Conservation (phyloP, 2,113 vertebrate species). For the Bufo gargarizans region DNA sequence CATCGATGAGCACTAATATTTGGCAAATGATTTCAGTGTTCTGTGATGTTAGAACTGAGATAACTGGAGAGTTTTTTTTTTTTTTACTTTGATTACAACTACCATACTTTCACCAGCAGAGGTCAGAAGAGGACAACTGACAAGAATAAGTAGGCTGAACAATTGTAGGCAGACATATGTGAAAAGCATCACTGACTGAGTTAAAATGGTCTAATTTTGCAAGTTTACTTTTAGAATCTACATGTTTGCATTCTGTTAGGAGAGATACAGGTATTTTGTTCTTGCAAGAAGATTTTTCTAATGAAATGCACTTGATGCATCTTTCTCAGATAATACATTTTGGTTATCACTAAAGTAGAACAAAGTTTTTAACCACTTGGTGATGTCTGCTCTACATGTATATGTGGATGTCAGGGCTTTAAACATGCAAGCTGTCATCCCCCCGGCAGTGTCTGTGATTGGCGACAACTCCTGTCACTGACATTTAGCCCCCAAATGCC, state of each 20-base stretch:
- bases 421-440: too few relatives aligned
- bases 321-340: too few relatives aligned
- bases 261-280: neutral
- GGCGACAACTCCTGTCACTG: too few relatives aligned
- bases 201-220: neutral
- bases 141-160: slow-evolving; percentile 27
- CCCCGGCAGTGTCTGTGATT: too few relatives aligned
- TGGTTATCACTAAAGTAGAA: too few relatives aligned
- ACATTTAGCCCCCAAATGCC: too few relatives aligned
- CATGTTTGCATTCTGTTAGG: neutral
- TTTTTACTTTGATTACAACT: neutral
- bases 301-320: neutral
- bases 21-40: too few relatives aligned
- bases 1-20: neutral
- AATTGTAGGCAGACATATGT: neutral
- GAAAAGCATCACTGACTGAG: neutral
- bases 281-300: neutral
- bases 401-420: too few relatives aligned
- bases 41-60: too few relatives aligned
- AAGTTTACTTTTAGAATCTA: neutral
- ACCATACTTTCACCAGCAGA: slow-evolving; percentile 65
- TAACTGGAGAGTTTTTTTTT: too few relatives aligned
- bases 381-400: too few relatives aligned
- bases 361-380: too few relatives aligned
- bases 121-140: slow-evolving; percentile 65